Evolutionary conservation across 1,140 invertebrate species (phyloP).

Genomic region (Cylas formicarius): DNA sequence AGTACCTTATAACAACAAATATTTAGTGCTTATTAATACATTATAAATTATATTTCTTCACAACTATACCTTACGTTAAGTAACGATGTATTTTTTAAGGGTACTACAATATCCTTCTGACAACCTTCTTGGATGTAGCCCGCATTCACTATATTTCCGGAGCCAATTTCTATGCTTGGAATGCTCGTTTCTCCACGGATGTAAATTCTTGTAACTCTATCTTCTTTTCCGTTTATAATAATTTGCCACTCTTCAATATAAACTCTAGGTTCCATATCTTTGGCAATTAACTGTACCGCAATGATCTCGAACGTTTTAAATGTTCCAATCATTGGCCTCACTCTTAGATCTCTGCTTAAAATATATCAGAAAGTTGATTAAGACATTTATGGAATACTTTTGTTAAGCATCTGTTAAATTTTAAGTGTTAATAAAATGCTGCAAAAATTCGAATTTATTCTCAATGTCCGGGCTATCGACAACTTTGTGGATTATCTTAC

Average conservation of each 20-base stretch:
- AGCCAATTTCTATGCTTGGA: slow-evolving; percentile 11
- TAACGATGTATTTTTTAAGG: slow-evolving; percentile 10
- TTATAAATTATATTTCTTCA: too few relatives aligned
- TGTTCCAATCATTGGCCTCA: slow-evolving; percentile 27
- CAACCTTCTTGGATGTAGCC: slow-evolving; percentile 13
- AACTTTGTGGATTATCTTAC: too few relatives aligned
- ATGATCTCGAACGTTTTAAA: slow-evolving; percentile 21
- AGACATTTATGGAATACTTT: too few relatives aligned
- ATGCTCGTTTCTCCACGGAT: slow-evolving; percentile 19
- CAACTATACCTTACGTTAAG: not conserved
- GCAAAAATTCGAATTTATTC: too few relatives aligned
- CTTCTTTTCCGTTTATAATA: slow-evolving; percentile 22
- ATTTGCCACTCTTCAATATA: slow-evolving; percentile 29
- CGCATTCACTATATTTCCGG: slow-evolving; percentile 12
- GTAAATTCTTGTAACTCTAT: slow-evolving; percentile 13
- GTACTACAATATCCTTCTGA: slow-evolving; percentile 2
- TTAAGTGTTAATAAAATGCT: too few relatives aligned
- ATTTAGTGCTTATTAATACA: too few relatives aligned
- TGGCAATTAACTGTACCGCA: slow-evolving; percentile 17
- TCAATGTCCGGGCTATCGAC: too few relatives aligned
- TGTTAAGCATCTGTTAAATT: too few relatives aligned
- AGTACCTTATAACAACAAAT: too few relatives aligned
- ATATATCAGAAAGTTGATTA: slow-evolving; percentile 4
- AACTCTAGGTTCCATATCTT: slow-evolving; percentile 5
- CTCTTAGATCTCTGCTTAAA: slow-evolving; percentile 24